Base-by-base conservation (phyloP, 2,888 invertebrate species). In the Ernsta delagoae region DNA sequence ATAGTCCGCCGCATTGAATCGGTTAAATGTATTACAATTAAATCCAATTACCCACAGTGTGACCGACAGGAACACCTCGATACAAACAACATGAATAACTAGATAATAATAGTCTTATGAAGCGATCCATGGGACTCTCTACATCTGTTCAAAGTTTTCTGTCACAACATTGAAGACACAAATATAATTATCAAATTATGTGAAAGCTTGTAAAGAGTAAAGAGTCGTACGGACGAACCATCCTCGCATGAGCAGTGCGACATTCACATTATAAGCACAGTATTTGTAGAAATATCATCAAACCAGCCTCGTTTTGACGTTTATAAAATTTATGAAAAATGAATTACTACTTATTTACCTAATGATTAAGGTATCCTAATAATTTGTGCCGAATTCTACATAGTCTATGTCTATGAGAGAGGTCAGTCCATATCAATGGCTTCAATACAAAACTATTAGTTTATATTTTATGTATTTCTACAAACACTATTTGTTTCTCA, bases 401-500 rank as follows among this genome's bases (percentile, higher is more conserved):
- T 34, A 56, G 6, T 31, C 31, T 56, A 56, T 11, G 54, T 76
- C 82, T 39, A 39, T 39, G 1, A 56, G 56, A 34, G 16, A 53
- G 11, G n/a, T 56, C 56, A 56, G 36, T 36, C 56, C 34, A 36
- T 31, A 34, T 36, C 34, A 36, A 34, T 56, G 36, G 34, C 56
- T 53, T 53, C 53, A 24, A 53, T 31, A 53, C 53, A 53, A 24
- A 53, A 53, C 53, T 53, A 53, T 53, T 9, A 53, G 50, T 9
- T 39, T 8, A 48, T 1, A 31, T 5, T 6, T 59, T 24, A 43
- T 39, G 63, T 60, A 72, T 73, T 72, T 73, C 72, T 74, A 80
- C 76, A 75, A 78, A 78, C 75, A 75, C 78, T 54, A 73, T 70
- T 62, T 73, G 70, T 56, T 71, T 71, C 70, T 71, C 75, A 74